phyloP scores from a whole-genome alignment of 2,113 vertebrate genomes.

The Azemiops feae region DNA sequence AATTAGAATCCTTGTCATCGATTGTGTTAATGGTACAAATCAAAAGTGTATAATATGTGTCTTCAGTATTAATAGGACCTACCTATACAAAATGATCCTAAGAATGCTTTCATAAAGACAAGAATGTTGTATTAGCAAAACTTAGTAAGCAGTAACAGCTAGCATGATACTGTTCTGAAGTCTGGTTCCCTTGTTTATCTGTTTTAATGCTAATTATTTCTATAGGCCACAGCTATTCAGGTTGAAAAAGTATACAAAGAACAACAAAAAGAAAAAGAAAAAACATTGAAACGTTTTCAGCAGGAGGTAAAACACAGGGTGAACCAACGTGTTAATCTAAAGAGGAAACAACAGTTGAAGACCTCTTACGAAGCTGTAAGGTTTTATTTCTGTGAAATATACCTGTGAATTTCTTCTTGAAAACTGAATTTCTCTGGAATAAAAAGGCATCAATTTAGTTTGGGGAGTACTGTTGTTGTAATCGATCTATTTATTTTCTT shows the following conservation, averaged over 20 bases:
- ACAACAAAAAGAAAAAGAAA: constrained; percentile 69
- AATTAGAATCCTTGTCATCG: neutral
- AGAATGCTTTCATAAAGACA: neutral
- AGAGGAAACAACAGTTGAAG: constrained; percentile 72
- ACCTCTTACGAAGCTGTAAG: constrained; percentile 72
- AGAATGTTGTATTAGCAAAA: neutral
- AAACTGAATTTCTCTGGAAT: fast-evolving
- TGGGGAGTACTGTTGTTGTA: neutral
- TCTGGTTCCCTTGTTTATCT: neutral
- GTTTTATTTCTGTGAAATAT: neutral
- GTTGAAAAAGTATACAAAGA: constrained; percentile 80
- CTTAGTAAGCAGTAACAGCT: neutral
- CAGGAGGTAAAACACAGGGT: constrained; percentile 81
- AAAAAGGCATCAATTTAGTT: neutral
- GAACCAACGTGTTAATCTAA: constrained; percentile 71
- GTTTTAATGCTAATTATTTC: neutral
- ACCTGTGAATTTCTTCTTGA: fast-evolving
- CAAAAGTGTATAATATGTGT: neutral
- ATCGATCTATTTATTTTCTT: neutral
- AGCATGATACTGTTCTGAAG: neutral
- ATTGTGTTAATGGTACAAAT: neutral
- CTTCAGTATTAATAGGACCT: neutral
- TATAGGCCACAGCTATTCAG: constrained; percentile 71
- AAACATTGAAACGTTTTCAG: constrained; percentile 81
- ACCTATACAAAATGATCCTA: neutral